These are phyloP conservation scores for Agapornis canus DNA, from an alignment of 2,797 vertebrate genomes.

Conservation along the genomic window DNA sequence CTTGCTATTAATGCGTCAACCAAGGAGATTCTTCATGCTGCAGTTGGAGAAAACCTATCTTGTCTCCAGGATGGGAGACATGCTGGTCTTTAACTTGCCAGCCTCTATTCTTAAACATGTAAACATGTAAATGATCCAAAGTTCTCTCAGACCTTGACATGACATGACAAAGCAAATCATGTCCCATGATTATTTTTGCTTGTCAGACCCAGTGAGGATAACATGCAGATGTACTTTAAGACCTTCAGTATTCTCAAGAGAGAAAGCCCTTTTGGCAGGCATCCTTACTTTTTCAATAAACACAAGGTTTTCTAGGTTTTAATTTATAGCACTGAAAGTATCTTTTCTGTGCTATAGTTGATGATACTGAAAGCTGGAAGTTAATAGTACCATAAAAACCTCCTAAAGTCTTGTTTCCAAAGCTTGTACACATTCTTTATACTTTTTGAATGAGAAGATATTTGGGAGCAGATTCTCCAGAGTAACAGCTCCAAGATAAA, in stretches of 20 bases:
- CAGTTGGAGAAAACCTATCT: background rate
- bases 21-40: background rate
- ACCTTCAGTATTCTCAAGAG: background rate
- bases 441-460: background rate
- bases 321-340: conserved; percentile 41
- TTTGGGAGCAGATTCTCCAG: background rate
- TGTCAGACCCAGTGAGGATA: background rate
- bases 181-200: conserved; percentile 2
- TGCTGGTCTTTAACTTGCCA: background rate
- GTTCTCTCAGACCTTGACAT: background rate
- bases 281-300: conserved; percentile 18
- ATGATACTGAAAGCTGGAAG: conserved; percentile 36
- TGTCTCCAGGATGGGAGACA: background rate
- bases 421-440: background rate
- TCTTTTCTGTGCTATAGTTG: conserved; percentile 24
- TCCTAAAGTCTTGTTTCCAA: background rate
- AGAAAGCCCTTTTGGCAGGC: conserved; percentile 45
- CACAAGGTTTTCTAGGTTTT: conserved; percentile 27
- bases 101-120: background rate
- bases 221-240: conserved; percentile 3
- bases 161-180: conserved; percentile 35
- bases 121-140: background rate
- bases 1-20: background rate
- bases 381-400: background rate
- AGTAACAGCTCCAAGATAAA: background rate